Evolutionary conservation across 2,888 invertebrate species (phyloP), one percentile per base, ranked within the genome.

Genomic region (Morinoia aosen): DNA sequence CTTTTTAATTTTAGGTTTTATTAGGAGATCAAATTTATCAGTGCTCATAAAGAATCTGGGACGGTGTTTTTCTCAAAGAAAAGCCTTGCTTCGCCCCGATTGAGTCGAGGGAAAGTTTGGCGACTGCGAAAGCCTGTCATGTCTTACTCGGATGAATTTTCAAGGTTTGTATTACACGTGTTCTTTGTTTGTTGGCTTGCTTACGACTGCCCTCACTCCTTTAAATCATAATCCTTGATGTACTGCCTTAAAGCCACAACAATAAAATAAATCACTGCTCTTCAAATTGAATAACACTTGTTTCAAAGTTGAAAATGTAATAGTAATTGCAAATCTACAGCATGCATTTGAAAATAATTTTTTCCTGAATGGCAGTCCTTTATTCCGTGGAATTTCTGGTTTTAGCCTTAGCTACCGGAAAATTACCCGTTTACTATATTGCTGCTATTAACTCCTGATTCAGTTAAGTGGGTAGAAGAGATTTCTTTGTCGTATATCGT

Each of bases 1-100:
- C 48, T 90, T 48, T 48, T 40, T 90, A 90, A 90, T 90, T 90
- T 90, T 40, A 39, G 90, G 40, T 90, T 90, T 90, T 90, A 90
- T 90, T 76, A 76, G 25, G 76, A 76, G 76, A 76, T 76, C 76
- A 76, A 76, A 76, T 76, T 76, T 76, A 76, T 76, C 76, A 76
- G 76, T 33, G 76, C 76, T 76, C 76, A 76, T 76, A 76, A 76
- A 76, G 76, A 76, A 76, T 76, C 76, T 76, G 33, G 76, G 33
- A 76, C 76, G 76, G 76, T 12, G 76, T 76, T 76, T n/a, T 76
- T 76, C 76, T 76, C 25, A 76, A 33, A 76, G 76, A 33, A 76
- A 76, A 76, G 76, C 8, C 76, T 76, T 76, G 76, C 76, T 76
- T 76, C 25, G 76, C 76, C 25, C 76, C 76, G 25, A 76, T 76